Evolutionary conservation across 2,888 invertebrate species (phyloP), one percentile per base, ranked within the genome.

Genomic region (Aphidius colemani): DNA sequence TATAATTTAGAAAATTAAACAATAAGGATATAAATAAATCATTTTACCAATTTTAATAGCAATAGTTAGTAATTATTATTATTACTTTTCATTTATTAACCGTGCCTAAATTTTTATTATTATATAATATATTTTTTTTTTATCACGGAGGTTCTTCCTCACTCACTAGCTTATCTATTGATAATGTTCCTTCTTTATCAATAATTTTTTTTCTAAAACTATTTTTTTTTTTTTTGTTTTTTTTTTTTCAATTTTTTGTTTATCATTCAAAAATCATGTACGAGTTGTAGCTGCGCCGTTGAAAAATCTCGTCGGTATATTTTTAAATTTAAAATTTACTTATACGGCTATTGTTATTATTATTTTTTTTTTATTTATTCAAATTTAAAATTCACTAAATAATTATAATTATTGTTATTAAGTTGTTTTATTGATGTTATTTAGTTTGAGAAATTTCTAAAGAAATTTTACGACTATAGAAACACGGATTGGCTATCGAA

Each of bases 231-330:
- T 43, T 18, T 3, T 50, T 57, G 39, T 51, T 56, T 41, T 18
- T 49, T 55, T 49, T n/a, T 53, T 48, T 44, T 53, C 43, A 30
- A 30, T 30, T 30, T 30, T 30, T 30, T 30, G 13, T 13, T 13
- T 13, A 13, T 13, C 49, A 45, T 57, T 30, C 44, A 56, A 75
- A 73, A 73, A 77, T 75, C 74, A 76, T 77, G 75, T 75, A 75
- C 76, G 71, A 73, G 71, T 66, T 75, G 77, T 77, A 77, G 77
- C 74, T 71, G 75, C 73, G 74, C 73, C 72, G 71, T 74, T 75
- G 71, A 71, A 72, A 69, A 71, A 69, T 66, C 70, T 72, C 30
- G 30, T 72, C 70, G 72, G 45, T 30, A 56, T 56, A 18, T 53
- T 53, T 40, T 41, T 53, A 53, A 53, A 53, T 53, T 53, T 30